Percentiles rank a stretch among this genome's conserved stretches.
Evolutionary conservation across 2,113 vertebrate genomes (phyloP).

Genomic region (Nothocercus nigrocapillus): DNA sequence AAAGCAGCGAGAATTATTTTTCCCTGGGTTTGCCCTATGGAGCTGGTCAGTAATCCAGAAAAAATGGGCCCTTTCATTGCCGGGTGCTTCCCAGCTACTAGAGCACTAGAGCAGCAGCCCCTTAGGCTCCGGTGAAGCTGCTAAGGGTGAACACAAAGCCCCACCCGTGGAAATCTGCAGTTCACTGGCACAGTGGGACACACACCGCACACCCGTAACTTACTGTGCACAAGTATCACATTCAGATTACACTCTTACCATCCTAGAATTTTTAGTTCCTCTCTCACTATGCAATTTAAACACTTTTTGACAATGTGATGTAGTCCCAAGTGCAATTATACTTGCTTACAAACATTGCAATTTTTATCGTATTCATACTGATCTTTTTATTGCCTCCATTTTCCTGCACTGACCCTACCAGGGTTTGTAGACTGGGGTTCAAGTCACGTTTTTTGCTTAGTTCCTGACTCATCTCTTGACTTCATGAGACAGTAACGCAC

Average conservation of each 20-base stretch:
- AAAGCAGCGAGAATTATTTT: background rate
- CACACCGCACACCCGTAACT: background rate
- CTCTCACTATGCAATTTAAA: background rate
- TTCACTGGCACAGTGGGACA: background rate
- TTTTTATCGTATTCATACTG: background rate
- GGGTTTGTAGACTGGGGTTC: background rate
- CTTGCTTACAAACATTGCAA: background rate
- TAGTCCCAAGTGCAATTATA: background rate
- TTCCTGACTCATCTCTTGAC: background rate
- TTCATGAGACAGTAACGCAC: background rate
- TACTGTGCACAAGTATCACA: background rate
- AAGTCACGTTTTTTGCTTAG: background rate
- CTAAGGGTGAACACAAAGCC: accelerated
- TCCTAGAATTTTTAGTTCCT: background rate
- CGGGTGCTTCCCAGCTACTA: background rate
- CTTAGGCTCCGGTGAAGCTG: background rate
- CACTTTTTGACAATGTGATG: background rate
- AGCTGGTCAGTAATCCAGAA: background rate
- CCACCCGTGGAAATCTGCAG: background rate
- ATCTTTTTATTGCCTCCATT: background rate
- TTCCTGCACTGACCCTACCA: background rate
- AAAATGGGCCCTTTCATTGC: background rate
- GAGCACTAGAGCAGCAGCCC: background rate
- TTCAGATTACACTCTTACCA: background rate
- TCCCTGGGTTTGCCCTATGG: background rate